A percentile compares a stretch with the other conserved stretches of the same genome.
These are phyloP conservation scores for Drosophila navojoa DNA, from an alignment of 1,140 invertebrate species.

Conservation along the genomic window DNA sequence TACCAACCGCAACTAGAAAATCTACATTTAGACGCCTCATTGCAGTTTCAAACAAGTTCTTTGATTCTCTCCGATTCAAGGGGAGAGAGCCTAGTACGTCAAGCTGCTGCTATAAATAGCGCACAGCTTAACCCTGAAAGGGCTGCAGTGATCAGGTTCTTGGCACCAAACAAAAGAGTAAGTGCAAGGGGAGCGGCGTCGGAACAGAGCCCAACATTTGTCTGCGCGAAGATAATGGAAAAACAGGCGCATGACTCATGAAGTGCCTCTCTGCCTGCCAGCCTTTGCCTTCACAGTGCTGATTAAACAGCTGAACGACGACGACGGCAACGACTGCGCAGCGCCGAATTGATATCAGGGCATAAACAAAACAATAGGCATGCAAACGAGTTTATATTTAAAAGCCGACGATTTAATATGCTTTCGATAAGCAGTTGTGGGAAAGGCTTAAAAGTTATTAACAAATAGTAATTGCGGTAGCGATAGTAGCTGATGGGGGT, in stretches of 20 bases:
- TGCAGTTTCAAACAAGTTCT: constrained; percentile 57
- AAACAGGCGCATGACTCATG: constrained; percentile 39
- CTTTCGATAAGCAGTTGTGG: background rate
- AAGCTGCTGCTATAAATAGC: constrained; percentile 52
- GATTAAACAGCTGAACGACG: constrained; percentile 48
- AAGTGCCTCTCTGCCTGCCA: constrained; percentile 8
- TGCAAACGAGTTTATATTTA: background rate
- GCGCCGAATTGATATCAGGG: constrained; percentile 29
- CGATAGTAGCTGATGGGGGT: no score
- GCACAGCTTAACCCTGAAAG: constrained; percentile 31
- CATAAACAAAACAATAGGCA: constrained; percentile 47
- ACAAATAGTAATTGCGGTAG: no score
- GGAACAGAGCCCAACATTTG: constrained; percentile 6
- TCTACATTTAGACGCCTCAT: constrained; percentile 10
- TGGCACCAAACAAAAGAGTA: constrained; percentile 49
- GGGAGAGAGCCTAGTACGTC: constrained; percentile 6
- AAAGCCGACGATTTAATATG: constrained; percentile 8
- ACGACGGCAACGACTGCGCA: constrained; percentile 19
- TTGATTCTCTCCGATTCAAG: constrained; percentile 26
- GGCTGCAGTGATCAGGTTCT: constrained; percentile 41
- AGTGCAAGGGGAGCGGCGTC: background rate
- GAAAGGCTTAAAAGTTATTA: no score
- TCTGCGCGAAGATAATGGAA: constrained; percentile 33
- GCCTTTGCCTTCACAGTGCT: constrained; percentile 1
- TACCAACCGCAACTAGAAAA: constrained; percentile 18